Conservation (phyloP, 1,140 invertebrate species). For the Danaus melanippus region DNA sequence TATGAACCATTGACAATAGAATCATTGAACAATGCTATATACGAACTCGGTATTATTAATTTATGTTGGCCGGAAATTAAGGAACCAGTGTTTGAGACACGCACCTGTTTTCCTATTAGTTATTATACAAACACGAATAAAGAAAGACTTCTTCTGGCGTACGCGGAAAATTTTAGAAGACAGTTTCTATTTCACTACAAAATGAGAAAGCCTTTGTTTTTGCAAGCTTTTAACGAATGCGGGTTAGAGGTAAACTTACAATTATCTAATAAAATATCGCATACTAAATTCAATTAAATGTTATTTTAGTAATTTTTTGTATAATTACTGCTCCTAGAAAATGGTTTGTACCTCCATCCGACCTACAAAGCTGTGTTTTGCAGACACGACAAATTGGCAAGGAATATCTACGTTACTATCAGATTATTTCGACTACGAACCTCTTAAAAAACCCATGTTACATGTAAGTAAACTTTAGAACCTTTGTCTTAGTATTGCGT, state of each 20-base stretch:
- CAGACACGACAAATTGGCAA: slow-evolving; percentile 75
- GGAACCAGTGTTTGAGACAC: slow-evolving; percentile 68
- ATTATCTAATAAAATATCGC: too few species aligned
- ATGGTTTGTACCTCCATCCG: slow-evolving; percentile 81
- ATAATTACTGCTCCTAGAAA: slow-evolving; percentile 70
- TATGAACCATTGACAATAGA: slow-evolving; percentile 43
- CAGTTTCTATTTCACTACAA: slow-evolving; percentile 81
- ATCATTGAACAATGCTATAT: slow-evolving; percentile 56
- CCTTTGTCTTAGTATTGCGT: too few species aligned
- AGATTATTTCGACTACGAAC: slow-evolving; percentile 76
- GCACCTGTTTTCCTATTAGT: slow-evolving; percentile 76
- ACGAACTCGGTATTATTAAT: slow-evolving; percentile 58
- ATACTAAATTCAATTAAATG: background rate
- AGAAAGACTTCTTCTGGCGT: slow-evolving; percentile 82
- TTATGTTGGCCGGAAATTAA: slow-evolving; percentile 65
- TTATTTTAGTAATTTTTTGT: background rate
- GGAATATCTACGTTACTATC: slow-evolving; percentile 74
- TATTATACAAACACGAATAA: slow-evolving; percentile 83
- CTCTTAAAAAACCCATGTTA: slow-evolving; percentile 69
- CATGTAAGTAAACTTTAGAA: slow-evolving; percentile 71
- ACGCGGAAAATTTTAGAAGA: slow-evolving; percentile 87
- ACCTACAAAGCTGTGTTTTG: slow-evolving; percentile 75
- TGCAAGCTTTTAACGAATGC: slow-evolving; percentile 88
- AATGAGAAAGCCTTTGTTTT: slow-evolving; percentile 79
- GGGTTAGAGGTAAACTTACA: slow-evolving; percentile 74